phyloP scores from a whole-genome alignment of 2,797 vertebrate species.

The Helicolenus hilgendorfi region DNA sequence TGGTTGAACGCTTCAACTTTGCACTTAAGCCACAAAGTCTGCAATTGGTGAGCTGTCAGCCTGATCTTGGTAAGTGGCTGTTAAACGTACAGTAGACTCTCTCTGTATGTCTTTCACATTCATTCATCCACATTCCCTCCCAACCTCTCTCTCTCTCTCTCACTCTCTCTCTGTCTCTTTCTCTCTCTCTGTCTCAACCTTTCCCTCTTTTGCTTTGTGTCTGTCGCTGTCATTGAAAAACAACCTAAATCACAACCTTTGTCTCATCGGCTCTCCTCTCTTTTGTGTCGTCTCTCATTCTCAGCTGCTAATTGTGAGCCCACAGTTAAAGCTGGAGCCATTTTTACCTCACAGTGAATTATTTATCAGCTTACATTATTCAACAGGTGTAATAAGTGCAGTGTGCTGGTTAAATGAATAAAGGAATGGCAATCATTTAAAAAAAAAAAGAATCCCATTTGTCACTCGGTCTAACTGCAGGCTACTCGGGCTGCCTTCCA shows the following conservation, averaged over 20 bases:
- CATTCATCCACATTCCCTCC: neutral
- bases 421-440: constrained; percentile 75
- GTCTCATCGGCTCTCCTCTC: neutral
- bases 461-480: constrained; percentile 21
- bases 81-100: neutral
- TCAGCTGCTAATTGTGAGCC: constrained; percentile 63
- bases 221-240: neutral
- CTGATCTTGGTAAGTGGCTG: neutral
- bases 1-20: neutral
- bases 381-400: constrained; percentile 82
- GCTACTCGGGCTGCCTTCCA: neutral
- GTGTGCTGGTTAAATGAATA: constrained; percentile 81
- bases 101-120: neutral
- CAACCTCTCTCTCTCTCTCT: neutral
- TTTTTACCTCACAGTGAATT: constrained; percentile 81
- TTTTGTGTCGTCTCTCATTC: neutral
- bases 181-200: neutral
- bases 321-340: constrained; percentile 64
- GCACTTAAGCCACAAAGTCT: neutral
- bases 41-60: neutral
- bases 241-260: neutral
- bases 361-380: constrained; percentile 85
- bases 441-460: constrained; percentile 50
- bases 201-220: neutral
- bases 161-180: neutral